Percentiles rank a stretch among this genome's conserved stretches.
Conservation (phyloP, 2,113 vertebrate genomes). For the Paedocypris sp. region DNA sequence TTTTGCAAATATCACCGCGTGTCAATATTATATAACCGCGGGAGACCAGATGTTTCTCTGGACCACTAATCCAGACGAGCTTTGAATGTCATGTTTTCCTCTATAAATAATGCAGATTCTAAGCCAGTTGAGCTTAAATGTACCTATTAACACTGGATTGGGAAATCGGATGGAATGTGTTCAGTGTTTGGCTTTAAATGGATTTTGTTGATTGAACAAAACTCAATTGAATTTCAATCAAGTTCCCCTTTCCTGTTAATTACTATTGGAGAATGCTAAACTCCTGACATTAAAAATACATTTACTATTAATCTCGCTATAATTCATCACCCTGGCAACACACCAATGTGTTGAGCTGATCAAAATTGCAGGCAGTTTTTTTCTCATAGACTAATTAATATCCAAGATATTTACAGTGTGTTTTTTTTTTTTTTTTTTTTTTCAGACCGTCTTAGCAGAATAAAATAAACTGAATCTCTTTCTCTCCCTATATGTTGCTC, state of each 20-base stretch:
- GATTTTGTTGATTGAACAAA: constrained; percentile 9
- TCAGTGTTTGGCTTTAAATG: constrained; percentile 2
- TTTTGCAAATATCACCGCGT: neutral
- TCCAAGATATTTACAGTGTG: constrained; percentile 27
- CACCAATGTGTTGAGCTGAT: constrained; percentile 27
- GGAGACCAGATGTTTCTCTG: neutral
- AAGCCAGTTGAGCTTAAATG: neutral
- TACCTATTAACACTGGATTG: neutral
- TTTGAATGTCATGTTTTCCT: constrained; percentile 9
- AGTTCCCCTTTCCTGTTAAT: neutral
- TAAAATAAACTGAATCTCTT: too few relatives aligned
- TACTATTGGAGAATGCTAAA: neutral
- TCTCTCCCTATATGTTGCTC: too few relatives aligned
- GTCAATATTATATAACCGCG: neutral
- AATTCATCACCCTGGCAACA: constrained; percentile 15
- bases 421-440: neutral
- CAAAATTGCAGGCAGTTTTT: constrained; percentile 7
- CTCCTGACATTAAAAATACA: neutral
- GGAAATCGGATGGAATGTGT: neutral
- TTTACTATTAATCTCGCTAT: constrained; percentile 8
- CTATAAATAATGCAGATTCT: neutral
- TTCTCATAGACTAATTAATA: constrained; percentile 38
- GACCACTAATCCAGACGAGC: neutral
- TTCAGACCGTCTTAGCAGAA: too few relatives aligned
- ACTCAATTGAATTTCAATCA: neutral